These are phyloP conservation scores for Oreochromis tanganicae DNA, from an alignment of 2,113 vertebrate species.

Conservation along the genomic window DNA sequence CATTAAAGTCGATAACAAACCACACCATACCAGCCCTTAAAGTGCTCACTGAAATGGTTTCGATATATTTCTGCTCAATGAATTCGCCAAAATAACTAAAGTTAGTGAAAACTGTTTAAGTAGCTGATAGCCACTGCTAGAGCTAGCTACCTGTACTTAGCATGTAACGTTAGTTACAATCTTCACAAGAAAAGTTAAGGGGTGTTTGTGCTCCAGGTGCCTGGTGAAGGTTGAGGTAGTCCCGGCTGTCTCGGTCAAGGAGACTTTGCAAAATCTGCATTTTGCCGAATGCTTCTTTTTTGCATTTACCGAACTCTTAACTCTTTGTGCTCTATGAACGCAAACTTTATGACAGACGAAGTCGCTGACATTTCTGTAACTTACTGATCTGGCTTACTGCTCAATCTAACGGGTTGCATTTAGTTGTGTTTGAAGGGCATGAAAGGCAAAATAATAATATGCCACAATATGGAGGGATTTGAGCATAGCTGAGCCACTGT, in stretches of 20 bases:
- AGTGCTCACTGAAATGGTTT: too few species aligned
- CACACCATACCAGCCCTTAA: too few species aligned
- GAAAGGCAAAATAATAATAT: not conserved
- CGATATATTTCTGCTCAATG: too few species aligned
- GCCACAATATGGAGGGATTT: not conserved
- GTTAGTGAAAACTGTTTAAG: too few species aligned
- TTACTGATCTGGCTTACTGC: not conserved
- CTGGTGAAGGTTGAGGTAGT: not conserved
- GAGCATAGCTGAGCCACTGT: not conserved
- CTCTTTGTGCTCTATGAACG: not conserved
- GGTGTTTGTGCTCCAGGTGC: not conserved
- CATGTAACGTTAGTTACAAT: not conserved
- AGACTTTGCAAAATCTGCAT: not conserved
- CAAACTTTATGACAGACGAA: not conserved
- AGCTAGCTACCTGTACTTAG: rapidly evolving
- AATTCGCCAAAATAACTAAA: too few species aligned
- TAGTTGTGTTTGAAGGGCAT: rapidly evolving
- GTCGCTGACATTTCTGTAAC: rapidly evolving
- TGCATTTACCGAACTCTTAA: not conserved
- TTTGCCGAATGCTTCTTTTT: rapidly evolving
- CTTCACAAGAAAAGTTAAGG: not conserved
- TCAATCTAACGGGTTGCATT: not conserved
- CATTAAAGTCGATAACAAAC: too few species aligned
- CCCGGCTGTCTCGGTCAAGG: not conserved
- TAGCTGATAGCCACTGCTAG: too few species aligned